phyloP scores from a whole-genome alignment of 2,888 invertebrate species.

The Himalopsyche tibetana region DNA sequence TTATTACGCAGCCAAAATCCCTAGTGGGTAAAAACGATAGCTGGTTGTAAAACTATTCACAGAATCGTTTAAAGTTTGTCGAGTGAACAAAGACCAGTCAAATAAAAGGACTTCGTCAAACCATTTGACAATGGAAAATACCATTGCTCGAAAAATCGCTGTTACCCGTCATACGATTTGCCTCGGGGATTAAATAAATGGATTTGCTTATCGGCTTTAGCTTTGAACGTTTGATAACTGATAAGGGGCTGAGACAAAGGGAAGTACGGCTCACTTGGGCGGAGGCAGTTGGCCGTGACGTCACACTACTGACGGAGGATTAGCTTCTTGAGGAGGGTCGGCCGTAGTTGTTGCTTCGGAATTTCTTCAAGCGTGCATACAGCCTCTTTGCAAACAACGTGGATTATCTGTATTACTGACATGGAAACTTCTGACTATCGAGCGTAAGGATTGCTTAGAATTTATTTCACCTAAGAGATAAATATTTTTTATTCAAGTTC shows the following conservation, averaged over 20 bases:
- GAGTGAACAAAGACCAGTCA: not conserved
- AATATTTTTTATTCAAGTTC: too few relatives aligned
- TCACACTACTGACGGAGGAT: constrained; percentile 14
- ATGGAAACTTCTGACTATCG: not conserved
- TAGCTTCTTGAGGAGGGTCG: constrained; percentile 9
- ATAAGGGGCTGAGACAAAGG: not conserved
- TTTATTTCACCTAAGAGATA: too few relatives aligned
- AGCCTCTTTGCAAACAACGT: constrained; percentile 10
- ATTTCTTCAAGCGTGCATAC: constrained; percentile 26
- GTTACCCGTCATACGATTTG: not conserved
- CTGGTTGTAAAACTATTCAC: too few relatives aligned
- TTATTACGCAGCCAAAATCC: too few relatives aligned
- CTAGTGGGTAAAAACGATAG: too few relatives aligned
- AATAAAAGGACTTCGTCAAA: not conserved
- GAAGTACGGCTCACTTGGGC: not conserved
- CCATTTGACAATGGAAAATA: not conserved
- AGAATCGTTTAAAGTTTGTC: not conserved
- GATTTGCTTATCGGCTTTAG: not conserved
- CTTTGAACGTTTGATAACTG: constrained; percentile 27
- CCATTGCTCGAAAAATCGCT: not conserved
- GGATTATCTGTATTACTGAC: not conserved
- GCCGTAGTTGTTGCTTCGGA: constrained; percentile 3
- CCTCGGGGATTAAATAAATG: not conserved
- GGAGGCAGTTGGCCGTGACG: constrained; percentile 29
- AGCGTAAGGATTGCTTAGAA: too few relatives aligned